Conservation (phyloP, 2,113 vertebrate genomes). For the Alaudala cheleensis region DNA sequence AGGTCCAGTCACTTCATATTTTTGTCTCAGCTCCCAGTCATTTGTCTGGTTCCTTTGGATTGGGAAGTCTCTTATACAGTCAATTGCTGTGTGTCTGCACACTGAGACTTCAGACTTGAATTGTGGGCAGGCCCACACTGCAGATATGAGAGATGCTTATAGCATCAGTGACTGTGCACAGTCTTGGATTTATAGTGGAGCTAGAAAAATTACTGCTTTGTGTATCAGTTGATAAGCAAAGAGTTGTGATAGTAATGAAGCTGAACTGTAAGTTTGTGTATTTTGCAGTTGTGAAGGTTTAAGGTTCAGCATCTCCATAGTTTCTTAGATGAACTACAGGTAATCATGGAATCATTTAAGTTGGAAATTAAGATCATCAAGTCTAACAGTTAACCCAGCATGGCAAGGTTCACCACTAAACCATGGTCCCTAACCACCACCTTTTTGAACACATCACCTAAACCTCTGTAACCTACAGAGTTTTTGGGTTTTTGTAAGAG, state of each 20-base stretch:
- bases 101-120: not conserved
- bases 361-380: not conserved
- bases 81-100: not conserved
- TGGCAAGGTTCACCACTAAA: not conserved
- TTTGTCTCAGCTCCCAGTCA: constrained; percentile 13
- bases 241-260: not conserved
- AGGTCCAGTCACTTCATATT: not conserved
- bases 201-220: not conserved
- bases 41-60: not conserved
- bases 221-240: not conserved
- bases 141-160: not conserved
- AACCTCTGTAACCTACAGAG: not conserved
- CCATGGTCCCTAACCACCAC: not conserved
- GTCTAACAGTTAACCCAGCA: not conserved
- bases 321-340: not conserved
- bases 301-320: not conserved
- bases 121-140: not conserved
- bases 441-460: not conserved
- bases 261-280: not conserved
- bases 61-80: not conserved
- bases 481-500: not conserved
- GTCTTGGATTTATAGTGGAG: not conserved
- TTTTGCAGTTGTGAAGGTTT: not conserved
- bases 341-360: not conserved
- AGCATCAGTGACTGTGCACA: not conserved